Conservation (phyloP, 2,888 invertebrate species). For the Drosophila anomalata region DNA sequence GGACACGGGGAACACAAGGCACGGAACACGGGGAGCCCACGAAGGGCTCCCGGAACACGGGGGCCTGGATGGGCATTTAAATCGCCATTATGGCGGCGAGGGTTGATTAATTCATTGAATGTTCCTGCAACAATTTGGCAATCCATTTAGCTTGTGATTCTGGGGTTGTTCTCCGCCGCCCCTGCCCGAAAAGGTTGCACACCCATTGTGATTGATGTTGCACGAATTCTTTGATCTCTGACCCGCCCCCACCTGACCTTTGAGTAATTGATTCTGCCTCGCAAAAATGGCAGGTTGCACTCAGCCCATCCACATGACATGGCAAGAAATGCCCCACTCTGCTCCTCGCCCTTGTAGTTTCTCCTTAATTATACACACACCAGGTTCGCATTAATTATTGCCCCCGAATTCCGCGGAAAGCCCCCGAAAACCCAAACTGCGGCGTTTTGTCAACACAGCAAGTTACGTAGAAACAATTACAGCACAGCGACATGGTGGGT, state of each 20-base stretch:
- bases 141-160: conserved; percentile 8
- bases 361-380: conserved; percentile 39
- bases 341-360: conserved; percentile 30
- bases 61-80: conserved; percentile 47
- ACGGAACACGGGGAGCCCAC: too few relatives aligned
- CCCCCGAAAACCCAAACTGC: conserved; percentile 10
- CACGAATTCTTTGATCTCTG: conserved; percentile 63
- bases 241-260: conserved; percentile 33
- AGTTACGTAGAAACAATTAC: conserved; percentile 34
- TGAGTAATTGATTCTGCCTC: conserved; percentile 62
- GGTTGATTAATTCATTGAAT: conserved; percentile 74
- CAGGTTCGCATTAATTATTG: conserved; percentile 44
- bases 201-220: conserved; percentile 64
- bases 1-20: too few relatives aligned
- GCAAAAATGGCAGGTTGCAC: conserved; percentile 4
- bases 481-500: neutral
- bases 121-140: conserved; percentile 43
- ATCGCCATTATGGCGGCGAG: conserved; percentile 66
- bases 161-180: conserved; percentile 31
- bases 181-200: conserved; percentile 9
- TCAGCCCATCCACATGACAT: conserved; percentile 21
- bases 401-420: conserved; percentile 25
- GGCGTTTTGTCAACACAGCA: conserved; percentile 30
- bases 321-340: conserved; percentile 6
- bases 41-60: neutral